Evolutionary conservation across 2,113 vertebrate genomes (phyloP).

Genomic region (Cariama cristata): DNA sequence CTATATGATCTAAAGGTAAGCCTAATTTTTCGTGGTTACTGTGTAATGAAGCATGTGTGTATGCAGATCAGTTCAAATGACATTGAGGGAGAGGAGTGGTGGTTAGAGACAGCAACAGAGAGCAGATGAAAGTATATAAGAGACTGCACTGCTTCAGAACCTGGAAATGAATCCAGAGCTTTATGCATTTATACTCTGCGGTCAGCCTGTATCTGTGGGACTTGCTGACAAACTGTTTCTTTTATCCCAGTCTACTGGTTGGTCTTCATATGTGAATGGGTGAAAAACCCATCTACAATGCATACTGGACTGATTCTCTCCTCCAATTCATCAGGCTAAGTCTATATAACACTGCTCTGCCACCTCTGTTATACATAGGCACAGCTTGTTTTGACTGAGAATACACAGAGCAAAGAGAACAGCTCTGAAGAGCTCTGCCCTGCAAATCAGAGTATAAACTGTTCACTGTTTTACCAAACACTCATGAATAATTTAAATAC

Average conservation of each 20-base stretch:
- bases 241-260: neutral
- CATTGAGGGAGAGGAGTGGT: neutral
- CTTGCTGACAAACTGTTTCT: neutral
- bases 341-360: neutral
- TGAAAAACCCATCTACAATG: neutral
- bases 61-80: neutral
- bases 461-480: neutral
- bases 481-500: constrained; percentile 10
- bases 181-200: neutral
- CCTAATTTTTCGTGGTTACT: neutral
- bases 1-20: neutral
- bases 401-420: neutral
- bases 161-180: neutral
- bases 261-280: neutral
- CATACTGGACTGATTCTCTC: neutral
- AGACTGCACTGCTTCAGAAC: neutral
- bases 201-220: neutral
- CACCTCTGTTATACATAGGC: neutral
- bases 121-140: neutral
- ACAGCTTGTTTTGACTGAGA: neutral
- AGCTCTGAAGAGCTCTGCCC: neutral
- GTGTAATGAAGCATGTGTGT: neutral
- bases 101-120: neutral
- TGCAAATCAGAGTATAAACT: neutral
- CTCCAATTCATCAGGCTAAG: neutral